Base-by-base conservation (phyloP, 2,797 vertebrate species). In the Cossypha heuglini region DNA sequence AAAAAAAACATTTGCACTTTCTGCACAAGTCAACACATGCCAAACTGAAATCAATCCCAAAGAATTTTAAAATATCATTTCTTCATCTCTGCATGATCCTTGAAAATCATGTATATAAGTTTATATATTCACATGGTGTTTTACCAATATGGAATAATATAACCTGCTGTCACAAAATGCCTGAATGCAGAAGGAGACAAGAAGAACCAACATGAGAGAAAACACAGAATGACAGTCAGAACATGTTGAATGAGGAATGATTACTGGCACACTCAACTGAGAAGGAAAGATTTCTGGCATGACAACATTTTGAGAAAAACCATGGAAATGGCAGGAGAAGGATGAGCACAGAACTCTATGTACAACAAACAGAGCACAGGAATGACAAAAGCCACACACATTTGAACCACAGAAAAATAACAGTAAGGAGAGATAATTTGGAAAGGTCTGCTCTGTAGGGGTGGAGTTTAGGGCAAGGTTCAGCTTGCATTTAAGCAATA, bases 171-270 rank as follows among this genome's bases (percentile, higher is more conserved):
- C 89, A 94, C 11, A 29, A 95, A 84, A 46, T 31, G 88, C 63
- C 73, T 90, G 69, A 43, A 91, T 69, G 73, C 54, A 83, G 83
- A 80, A 88, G 78, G 54, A 92, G 68, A 82, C 55, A 42, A 64
- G 94, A 83, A 82, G 31, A 52, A 93, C 31, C 59, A 73, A 54
- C 69, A 90, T 21, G 85, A 86, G 75, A 83, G 72, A 94, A 96
- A 94, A 95, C 94, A 94, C 43, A 88, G 85, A 86, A 94, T n/a
- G 76, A 86, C 88, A 90, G 92, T 43, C 74, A 85, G 94, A 95
- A 96, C 78, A 88, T 78, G 75, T 46, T 95, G 95, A 94, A 93
- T 74, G 86, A 92, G 28, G 81, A 91, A 51, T 68, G 90, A 96
- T 88, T 93, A 77, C 78, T 95, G 95, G 89, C 94, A 88, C 10